Evolutionary conservation across 2,797 vertebrate species (phyloP).

Genomic region (Hoplostethus mediterraneus): DNA sequence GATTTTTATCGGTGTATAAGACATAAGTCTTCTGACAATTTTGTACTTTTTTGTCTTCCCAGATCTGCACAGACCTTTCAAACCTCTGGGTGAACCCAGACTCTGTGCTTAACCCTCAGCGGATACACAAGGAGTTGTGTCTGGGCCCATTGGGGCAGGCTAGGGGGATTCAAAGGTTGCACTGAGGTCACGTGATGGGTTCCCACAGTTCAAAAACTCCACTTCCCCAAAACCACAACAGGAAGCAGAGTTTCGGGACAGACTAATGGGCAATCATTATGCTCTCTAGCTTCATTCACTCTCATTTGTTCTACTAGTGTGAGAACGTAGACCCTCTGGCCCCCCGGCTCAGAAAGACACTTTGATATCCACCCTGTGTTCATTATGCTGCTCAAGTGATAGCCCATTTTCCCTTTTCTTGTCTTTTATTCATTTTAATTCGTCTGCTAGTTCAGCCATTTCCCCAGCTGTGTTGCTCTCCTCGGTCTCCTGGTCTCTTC

Average conservation of each 20-base stretch:
- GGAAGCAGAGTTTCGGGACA: conserved; percentile 71
- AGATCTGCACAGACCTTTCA: conserved; percentile 14
- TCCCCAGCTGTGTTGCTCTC: conserved; percentile 60
- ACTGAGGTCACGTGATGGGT: conserved; percentile 59
- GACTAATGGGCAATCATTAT: conserved; percentile 74
- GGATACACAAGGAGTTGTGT: conserved; percentile 64
- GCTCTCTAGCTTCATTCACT: conserved; percentile 66
- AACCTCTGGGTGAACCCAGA: conserved; percentile 61
- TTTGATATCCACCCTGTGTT: conserved; percentile 78
- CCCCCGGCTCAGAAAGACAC: conserved; percentile 68
- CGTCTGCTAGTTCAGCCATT: conserved; percentile 72
- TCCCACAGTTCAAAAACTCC: conserved; percentile 66
- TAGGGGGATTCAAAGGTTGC: conserved; percentile 52
- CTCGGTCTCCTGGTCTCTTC: conserved; percentile 64
- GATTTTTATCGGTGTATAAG: background rate
- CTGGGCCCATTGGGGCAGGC: conserved; percentile 50
- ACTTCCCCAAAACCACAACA: conserved; percentile 69
- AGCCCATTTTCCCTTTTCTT: conserved; percentile 78
- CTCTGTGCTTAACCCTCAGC: conserved; percentile 27
- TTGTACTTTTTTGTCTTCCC: conserved; percentile 4
- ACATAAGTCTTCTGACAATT: background rate
- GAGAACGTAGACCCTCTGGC: conserved; percentile 67
- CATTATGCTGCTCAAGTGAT: conserved; percentile 77
- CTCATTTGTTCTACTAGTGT: conserved; percentile 70
- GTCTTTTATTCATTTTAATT: conserved; percentile 83